These are phyloP conservation scores for Mythimna lalbum DNA, from an alignment of 2,888 invertebrate species.

Conservation along the genomic window DNA sequence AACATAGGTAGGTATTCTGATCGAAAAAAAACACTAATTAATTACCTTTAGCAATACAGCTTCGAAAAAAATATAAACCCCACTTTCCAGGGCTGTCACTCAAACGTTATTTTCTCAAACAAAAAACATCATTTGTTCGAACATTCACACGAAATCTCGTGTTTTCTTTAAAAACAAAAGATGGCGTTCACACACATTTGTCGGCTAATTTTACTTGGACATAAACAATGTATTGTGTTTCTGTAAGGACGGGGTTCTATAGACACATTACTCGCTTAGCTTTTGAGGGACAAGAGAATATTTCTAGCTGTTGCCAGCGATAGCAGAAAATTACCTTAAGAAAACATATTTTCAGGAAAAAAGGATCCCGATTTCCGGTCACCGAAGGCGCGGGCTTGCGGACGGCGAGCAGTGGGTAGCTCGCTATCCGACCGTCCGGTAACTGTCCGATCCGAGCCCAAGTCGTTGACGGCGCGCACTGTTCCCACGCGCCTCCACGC, in stretches of 20 bases:
- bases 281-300: background rate
- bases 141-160: constrained; percentile 56
- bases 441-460: too few species aligned
- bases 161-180: constrained; percentile 62
- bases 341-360: too few species aligned
- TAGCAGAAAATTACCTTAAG: too few species aligned
- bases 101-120: constrained; percentile 22
- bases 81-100: constrained; percentile 38
- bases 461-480: too few species aligned
- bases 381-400: too few species aligned
- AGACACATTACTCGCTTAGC: constrained; percentile 33
- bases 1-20: background rate
- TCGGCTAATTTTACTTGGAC: constrained; percentile 61
- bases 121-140: constrained; percentile 31
- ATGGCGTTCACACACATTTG: constrained; percentile 51
- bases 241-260: constrained; percentile 33
- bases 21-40: background rate
- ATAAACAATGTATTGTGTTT: constrained; percentile 66
- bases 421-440: too few species aligned
- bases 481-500: too few species aligned
- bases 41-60: constrained; percentile 24
- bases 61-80: constrained; percentile 15
- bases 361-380: too few species aligned
- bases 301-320: background rate
- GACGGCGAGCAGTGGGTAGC: too few species aligned